Evolutionary conservation across 2,113 vertebrate genomes (phyloP).

Genomic region (Odocoileus hemionus): DNA sequence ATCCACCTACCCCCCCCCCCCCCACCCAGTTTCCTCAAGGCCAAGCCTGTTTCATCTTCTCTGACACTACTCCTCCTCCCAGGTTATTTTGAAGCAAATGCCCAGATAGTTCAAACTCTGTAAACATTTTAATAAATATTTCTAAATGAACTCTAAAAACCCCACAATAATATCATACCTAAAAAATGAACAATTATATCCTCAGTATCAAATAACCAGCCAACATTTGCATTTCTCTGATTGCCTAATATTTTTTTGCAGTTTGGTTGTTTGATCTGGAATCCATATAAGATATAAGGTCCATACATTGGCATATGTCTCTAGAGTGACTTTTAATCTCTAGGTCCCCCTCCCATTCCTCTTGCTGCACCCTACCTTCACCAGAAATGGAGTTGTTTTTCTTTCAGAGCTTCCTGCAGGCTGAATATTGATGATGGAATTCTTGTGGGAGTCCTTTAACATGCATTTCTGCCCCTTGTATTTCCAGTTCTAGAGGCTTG

Average conservation of each 20-base stretch:
- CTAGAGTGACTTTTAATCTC: background rate
- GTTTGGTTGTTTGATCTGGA: background rate
- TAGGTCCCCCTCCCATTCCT: background rate
- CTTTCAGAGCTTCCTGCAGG: background rate
- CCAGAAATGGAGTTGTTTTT: background rate
- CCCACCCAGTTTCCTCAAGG: background rate
- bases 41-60: background rate
- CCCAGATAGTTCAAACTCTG: background rate
- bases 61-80: background rate
- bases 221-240: background rate
- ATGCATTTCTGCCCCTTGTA: background rate
- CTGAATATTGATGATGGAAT: background rate
- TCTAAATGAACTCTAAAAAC: background rate
- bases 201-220: background rate
- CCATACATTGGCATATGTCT: background rate
- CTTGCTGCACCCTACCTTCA: background rate
- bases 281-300: background rate
- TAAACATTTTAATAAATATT: background rate
- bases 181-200: background rate
- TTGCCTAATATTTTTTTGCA: background rate
- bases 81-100: background rate
- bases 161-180: background rate
- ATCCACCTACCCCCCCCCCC: rapidly evolving
- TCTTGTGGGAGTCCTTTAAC: background rate
- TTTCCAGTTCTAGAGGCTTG: background rate